Conservation (phyloP, 2,113 vertebrate species). For the Etia nguti region DNA sequence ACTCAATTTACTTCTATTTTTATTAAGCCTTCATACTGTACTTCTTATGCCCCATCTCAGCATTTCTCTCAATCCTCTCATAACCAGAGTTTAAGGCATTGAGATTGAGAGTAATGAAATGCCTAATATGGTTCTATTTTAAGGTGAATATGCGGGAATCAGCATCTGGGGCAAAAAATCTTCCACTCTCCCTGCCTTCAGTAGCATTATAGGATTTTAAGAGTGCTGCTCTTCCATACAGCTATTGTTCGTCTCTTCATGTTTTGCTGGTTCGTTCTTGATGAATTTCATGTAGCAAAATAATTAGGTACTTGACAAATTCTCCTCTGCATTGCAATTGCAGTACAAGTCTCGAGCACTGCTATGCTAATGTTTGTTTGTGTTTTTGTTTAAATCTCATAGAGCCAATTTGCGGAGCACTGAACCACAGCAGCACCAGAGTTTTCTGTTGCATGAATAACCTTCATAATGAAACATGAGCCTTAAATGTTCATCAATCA, state of each 20-base stretch:
- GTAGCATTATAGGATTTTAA: neutral
- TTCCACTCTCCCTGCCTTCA: neutral
- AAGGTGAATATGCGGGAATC: constrained; percentile 7
- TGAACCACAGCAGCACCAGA: constrained; percentile 15
- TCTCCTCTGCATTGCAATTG: neutral
- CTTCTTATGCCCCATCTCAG: neutral
- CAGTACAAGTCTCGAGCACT: neutral
- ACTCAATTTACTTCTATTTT: neutral
- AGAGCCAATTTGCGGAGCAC: constrained; percentile 23
- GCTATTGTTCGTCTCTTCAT: neutral
- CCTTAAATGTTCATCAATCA: constrained; percentile 44
- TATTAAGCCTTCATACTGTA: neutral
- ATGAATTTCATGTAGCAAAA: constrained; percentile 10
- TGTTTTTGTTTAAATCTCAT: constrained; percentile 19
- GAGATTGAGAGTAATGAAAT: neutral
- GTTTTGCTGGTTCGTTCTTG: constrained; percentile 21
- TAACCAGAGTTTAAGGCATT: neutral
- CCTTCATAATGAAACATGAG: constrained; percentile 48
- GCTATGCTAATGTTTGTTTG: constrained; percentile 42
- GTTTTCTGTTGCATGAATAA: constrained; percentile 33
- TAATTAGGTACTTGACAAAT: neutral
- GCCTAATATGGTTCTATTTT: constrained; percentile 2
- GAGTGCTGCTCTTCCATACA: neutral
- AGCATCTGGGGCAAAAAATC: neutral
- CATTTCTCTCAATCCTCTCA: neutral